phyloP scores from a whole-genome alignment of 2,888 invertebrate genomes.

The Gisinianus flammeolus region DNA sequence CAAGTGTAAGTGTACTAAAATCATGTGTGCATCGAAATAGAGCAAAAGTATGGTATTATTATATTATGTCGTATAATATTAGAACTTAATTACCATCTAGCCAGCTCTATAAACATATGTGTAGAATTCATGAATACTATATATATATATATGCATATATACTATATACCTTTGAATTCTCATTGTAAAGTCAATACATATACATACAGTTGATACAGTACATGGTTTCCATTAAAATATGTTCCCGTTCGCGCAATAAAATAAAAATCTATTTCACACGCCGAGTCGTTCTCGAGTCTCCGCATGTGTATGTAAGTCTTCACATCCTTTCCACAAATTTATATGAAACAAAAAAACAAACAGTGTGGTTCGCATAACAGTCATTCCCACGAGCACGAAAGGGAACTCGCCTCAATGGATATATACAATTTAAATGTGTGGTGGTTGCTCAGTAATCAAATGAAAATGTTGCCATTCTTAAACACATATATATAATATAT shows the following conservation, averaged over 20 bases:
- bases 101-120: no score
- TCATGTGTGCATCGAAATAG: no score
- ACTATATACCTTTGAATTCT: neutral
- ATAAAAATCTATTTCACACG: conserved; percentile 2
- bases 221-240: conserved; percentile 6
- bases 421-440: conserved; percentile 13
- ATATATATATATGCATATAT: neutral
- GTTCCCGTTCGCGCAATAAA: neutral
- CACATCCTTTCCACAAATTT: neutral
- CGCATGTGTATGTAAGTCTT: neutral
- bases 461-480: neutral
- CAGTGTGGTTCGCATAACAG: neutral
- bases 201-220: neutral
- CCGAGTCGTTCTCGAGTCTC: neutral
- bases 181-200: neutral
- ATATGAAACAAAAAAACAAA: neutral
- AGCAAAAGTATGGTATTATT: neutral
- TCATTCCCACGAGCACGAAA: conserved; percentile 25
- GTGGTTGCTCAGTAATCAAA: conserved; percentile 24
- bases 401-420: conserved; percentile 11
- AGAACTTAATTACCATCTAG: conserved; percentile 1
- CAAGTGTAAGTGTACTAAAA: neutral
- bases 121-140: neutral
- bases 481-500: neutral
- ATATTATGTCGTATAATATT: neutral